phyloP scores from a whole-genome alignment of 2,113 vertebrate genomes.

The Forbesichthys agassizii region DNA sequence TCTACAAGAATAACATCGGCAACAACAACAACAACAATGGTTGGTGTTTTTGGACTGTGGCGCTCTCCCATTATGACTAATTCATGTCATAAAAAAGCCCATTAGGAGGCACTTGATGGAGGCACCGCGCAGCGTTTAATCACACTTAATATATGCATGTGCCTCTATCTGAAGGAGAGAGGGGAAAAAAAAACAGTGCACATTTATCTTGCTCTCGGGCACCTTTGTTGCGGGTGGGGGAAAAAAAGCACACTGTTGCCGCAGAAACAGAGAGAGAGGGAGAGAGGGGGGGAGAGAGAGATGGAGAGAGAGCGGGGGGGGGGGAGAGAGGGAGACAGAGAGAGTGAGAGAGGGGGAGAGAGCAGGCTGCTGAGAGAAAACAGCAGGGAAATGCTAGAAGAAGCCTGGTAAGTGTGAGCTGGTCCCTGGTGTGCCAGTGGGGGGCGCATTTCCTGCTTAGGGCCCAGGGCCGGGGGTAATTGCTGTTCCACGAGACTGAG shows the following conservation, averaged over 20 bases:
- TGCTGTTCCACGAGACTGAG: constrained; percentile 56
- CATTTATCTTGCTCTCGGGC: constrained; percentile 73
- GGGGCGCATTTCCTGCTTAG: constrained; percentile 50
- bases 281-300: not conserved
- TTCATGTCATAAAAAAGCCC: constrained; percentile 80
- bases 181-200: constrained; percentile 8
- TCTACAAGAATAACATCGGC: constrained; percentile 11
- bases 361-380: not conserved
- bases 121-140: constrained; percentile 76
- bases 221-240: constrained; percentile 49
- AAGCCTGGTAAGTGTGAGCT: constrained; percentile 16
- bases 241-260: constrained; percentile 58
- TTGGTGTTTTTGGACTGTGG: constrained; percentile 65
- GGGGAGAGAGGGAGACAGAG: not conserved
- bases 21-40: constrained; percentile 51
- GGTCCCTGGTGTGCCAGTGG: constrained; percentile 47
- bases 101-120: constrained; percentile 80
- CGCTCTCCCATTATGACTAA: constrained; percentile 76
- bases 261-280: constrained; percentile 39
- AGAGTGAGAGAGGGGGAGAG: constrained; percentile 5
- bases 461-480: constrained; percentile 54
- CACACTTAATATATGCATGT: constrained; percentile 80
- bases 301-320: constrained; percentile 20
- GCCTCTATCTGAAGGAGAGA: constrained; percentile 58
- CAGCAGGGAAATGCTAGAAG: constrained; percentile 25